Base-by-base conservation (phyloP, 2,888 invertebrate species). In the Melanchra persicariae region DNA sequence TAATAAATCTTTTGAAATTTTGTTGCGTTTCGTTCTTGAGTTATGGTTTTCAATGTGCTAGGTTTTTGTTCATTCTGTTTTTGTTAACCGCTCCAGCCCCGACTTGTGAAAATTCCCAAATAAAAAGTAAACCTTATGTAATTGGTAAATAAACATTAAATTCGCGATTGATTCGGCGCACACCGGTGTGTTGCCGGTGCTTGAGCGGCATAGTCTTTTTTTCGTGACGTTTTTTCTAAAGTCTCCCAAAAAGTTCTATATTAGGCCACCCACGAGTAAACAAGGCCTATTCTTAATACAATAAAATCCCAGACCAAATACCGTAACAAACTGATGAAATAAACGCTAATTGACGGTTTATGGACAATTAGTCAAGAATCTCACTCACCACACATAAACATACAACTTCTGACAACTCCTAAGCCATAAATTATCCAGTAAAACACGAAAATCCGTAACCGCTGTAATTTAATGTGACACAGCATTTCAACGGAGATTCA, bases 1-100 rank as follows among this genome's bases (percentile, higher is more conserved):
- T 58, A 77, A 85, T 81, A 75, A 84, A 82, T 82, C 73, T 77
- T 77, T 62, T 37, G 57, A 74, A 73, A 77, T 81, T 83, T 85
- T 61, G 74, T 61, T 72, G 61, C 8, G 52, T 70, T 82, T 63
- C 24, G 34, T 55, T 30, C 37, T 49, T 78, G 26, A 59, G n/a
- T 59, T 59, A 63, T 75, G 5, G 68, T 59, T 60, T 73, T 59
- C n/a, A 37, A 76, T 63, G 10, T 55, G 12, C n/a, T n/a, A 12
- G 43, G 26, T 59, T 79, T 79, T 52, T 62, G 6, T 62, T 45
- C 0, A 61, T 47, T 2, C 24, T 12, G 9, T 55, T 66, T 75
- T 19, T 57, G 12, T 12, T 54, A 47, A n/a, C n/a, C n/a, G n/a
- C n/a, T n/a, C n/a, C n/a, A n/a, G n/a, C n/a, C n/a, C n/a, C n/a